Base-by-base conservation (phyloP, 2,797 vertebrate genomes). In the Darevskia mixta region DNA sequence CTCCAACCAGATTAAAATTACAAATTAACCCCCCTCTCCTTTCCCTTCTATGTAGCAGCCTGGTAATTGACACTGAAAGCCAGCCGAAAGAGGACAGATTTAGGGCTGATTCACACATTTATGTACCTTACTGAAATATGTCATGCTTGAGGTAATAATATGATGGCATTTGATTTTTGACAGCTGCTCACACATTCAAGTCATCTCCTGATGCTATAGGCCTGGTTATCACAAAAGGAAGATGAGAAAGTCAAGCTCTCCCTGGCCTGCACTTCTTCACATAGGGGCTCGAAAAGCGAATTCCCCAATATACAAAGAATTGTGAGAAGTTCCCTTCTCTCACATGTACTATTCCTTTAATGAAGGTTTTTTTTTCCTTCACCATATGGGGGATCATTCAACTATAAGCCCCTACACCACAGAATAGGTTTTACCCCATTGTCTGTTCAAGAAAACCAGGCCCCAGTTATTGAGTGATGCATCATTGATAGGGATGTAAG, bases 41-140 rank as follows among this genome's bases (percentile, higher is more conserved):
- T 83, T 83, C 27, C 15, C 8, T 87, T 76, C 18, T 82, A 66
- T 82, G 27, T n/a, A 72, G 27, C 35, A 72, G 29, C 49, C 45
- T 61, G 35, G 67, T 88, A 67, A 82, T 35, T 79, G 85, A 43
- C 66, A 71, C 45, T 71, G 32, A 71, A 78, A 88, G 27, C 3
- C 66, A 88, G 87, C 75, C 49, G 43, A 84, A 84, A 88, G 82
- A 79, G 49, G 81, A 79, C 32, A 35, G 32, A 77, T 76, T 55
- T 41, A 66, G 81, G 66, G 27, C 64, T 58, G 45, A 78, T 88
- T 83, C 75, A 88, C 73, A 71, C 75, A 69, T 83, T 13, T 77
- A 69, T n/a, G 35, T 83, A 43, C 45, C 32, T 58, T 27, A 83
- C 5, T 71, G 64, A 88, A 88, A 88, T 83, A 64, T 67, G 32